Conservation (phyloP, 92 coral and sea anemone species). For the Actinostola sp. region DNA sequence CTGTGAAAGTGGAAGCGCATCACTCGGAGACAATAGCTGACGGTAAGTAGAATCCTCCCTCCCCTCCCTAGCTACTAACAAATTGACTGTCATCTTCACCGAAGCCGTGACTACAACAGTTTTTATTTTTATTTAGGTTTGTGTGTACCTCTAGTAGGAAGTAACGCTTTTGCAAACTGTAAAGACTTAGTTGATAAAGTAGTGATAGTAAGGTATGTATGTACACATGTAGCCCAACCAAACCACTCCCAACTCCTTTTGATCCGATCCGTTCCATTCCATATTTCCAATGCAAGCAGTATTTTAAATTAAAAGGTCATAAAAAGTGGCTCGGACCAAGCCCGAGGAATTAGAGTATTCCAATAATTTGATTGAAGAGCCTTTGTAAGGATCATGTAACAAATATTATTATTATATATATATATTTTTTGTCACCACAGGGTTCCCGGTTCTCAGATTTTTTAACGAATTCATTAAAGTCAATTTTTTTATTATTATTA, state of each 20-base stretch:
- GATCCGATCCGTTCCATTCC: not conserved
- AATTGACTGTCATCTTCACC: not conserved
- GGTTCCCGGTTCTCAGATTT: too few relatives aligned
- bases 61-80: not conserved
- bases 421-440: too few relatives aligned
- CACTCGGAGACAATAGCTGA: slow-evolving; percentile 80
- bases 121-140: slow-evolving; percentile 43
- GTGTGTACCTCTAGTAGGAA: slow-evolving; percentile 80
- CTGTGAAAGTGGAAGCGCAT: slow-evolving; percentile 72
- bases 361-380: too few relatives aligned
- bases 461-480: not conserved
- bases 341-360: too few relatives aligned
- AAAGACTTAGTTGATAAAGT: slow-evolving; percentile 72
- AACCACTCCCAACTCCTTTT: not conserved
- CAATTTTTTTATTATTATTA: slow-evolving; percentile 2
- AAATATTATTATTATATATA: too few relatives aligned
- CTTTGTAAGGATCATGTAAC: too few relatives aligned
- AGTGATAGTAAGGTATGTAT: slow-evolving; percentile 84
- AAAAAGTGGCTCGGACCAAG: too few relatives aligned
- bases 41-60: slow-evolving; percentile 42
- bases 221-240: not conserved
- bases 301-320: too few relatives aligned
- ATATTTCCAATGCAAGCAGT: too few relatives aligned
- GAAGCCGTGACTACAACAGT: not conserved
- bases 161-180: slow-evolving; percentile 76